phyloP scores from a whole-genome alignment of 2,888 invertebrate genomes.

The Alviniconcha strummeri region DNA sequence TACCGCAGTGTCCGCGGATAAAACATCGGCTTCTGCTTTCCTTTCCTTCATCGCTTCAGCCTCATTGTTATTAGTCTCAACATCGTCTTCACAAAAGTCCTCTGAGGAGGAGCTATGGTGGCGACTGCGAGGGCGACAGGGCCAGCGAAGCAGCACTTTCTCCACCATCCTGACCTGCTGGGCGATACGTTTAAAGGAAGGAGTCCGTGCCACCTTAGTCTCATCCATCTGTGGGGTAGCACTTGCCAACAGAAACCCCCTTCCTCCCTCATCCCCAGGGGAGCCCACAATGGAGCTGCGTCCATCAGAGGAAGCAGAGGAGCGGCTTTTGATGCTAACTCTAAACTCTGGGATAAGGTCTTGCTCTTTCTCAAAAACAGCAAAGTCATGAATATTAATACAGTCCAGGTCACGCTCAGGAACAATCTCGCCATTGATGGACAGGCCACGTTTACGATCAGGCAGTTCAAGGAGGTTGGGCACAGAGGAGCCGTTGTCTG shows the following conservation, averaged over 20 bases:
- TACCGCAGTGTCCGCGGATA: conserved; percentile 17
- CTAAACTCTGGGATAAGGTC: conserved; percentile 60
- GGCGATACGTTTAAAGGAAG: conserved; percentile 65
- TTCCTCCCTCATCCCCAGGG: neutral
- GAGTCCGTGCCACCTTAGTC: conserved; percentile 38
- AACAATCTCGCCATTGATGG: conserved; percentile 67
- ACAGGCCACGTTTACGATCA: conserved; percentile 55
- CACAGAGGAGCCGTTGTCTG: conserved; percentile 13
- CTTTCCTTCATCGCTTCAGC: conserved; percentile 34
- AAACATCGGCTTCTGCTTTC: conserved; percentile 18
- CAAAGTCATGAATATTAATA: conserved; percentile 71
- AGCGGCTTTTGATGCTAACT: conserved; percentile 48
- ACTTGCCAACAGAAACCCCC: neutral
- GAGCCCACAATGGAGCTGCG: neutral
- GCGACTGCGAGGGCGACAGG: conserved; percentile 49
- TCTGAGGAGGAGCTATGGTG: conserved; percentile 68
- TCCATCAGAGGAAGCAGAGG: conserved; percentile 17
- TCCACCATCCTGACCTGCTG: conserved; percentile 58
- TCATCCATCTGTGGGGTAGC: neutral
- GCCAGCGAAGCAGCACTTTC: conserved; percentile 63
- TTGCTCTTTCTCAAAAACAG: conserved; percentile 67
- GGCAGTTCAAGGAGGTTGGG: conserved; percentile 40
- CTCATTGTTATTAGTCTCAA: conserved; percentile 34
- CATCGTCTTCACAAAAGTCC: conserved; percentile 47
- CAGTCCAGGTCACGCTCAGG: conserved; percentile 45